Base-by-base conservation (phyloP, 2,888 invertebrate species). In the Odontothrips loti region DNA sequence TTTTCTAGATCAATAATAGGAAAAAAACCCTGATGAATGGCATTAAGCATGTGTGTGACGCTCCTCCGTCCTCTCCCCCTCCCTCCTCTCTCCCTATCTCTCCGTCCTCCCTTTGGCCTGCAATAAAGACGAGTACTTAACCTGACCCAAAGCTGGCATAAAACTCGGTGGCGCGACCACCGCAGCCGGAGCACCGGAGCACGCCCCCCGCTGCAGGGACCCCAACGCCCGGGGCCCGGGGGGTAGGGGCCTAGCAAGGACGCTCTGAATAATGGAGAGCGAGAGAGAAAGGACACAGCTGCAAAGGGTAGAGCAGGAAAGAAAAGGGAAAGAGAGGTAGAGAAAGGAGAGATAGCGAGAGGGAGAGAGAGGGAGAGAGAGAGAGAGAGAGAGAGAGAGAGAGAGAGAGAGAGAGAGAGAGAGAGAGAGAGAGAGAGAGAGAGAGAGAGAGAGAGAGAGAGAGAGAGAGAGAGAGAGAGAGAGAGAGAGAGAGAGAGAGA, bases 391-490 rank as follows among this genome's bases (percentile, higher is more conserved):
- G 34, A 27, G 48, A 43, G 80, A 47, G 48, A 75, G 51, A 63
- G 47, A 75, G 12, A 81, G 29, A 68, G 47, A 23, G 47, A 20
- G 80, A 29, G 11, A 80, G 17, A 58, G 80, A 29, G 75, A 80
- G 80, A 63, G 58, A 27, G 23, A 78, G 79, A 15, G n/a, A 81
- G 47, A 43, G n/a, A 43, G 20, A 75, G 48, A 78, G 20, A 23
- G 23, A 34, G 23, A 81, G 47, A 47, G 68, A 43, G n/a, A 48
- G 51, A 27, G 20, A 20, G 79, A 29, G 17, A 81, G 23, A 43
- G 68, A 27, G 79, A 47, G 48, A 79, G 47, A 29, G 80, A 29
- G 51, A 51, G 8, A 51, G 43, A n/a, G n/a, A 79, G 17, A 0
- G 80, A 8, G 47, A 27, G 48, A 48, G 48, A 48, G 48, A 48